Conservation (phyloP, 92 coral and sea anemone species). For the Epizoanthus rinbou region DNA sequence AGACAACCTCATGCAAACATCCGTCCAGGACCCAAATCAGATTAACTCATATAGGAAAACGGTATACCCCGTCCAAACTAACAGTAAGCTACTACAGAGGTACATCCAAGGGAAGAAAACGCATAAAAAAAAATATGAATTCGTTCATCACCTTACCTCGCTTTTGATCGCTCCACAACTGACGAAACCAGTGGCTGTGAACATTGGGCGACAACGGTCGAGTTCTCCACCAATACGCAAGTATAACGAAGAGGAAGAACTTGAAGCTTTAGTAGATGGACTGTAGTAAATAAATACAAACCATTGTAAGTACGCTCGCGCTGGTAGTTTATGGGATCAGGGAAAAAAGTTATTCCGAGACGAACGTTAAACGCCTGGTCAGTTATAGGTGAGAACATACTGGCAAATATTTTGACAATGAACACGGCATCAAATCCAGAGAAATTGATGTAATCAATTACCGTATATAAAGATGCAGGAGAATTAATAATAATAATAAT, state of each 20-base stretch:
- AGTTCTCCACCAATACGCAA: not conserved
- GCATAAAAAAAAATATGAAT: not conserved
- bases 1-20: no score
- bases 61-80: not conserved
- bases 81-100: not conserved
- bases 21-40: no score
- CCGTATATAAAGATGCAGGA: no score
- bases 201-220: not conserved
- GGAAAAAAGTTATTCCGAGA: no score
- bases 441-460: no score
- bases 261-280: conserved; percentile 4
- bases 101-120: not conserved
- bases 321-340: not conserved
- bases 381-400: no score
- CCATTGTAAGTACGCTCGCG: not conserved
- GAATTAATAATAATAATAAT: no score
- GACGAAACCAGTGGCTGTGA: not conserved
- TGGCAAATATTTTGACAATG: no score
- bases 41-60: not conserved
- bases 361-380: no score
- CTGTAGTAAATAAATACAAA: not conserved
- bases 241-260: not conserved
- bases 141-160: not conserved
- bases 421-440: no score
- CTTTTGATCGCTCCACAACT: not conserved